Conservation (phyloP, 2,888 invertebrate genomes). For the Ptilodon capucinus region DNA sequence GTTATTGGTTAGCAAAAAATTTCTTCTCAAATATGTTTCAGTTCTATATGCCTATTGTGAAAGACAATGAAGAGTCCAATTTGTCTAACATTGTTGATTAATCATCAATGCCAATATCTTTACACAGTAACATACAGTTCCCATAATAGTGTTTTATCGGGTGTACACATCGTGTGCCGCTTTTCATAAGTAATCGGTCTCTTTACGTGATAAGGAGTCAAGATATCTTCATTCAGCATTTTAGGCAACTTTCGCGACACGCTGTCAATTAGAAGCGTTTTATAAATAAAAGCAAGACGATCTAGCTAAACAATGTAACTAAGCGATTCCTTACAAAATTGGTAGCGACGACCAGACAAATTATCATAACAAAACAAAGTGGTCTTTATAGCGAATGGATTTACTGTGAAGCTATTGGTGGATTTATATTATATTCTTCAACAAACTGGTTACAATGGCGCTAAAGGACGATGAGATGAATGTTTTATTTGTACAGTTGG, state of each 20-base stretch:
- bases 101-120: too few species aligned
- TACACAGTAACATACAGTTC: too few species aligned
- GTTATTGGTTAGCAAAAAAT: background rate
- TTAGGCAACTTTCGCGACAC: background rate
- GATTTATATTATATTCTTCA: background rate
- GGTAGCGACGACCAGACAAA: slow-evolving; percentile 1
- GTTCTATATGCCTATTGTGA: too few species aligned
- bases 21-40: too few species aligned
- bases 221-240: background rate
- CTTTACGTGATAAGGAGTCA: background rate
- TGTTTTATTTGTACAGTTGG: slow-evolving; percentile 9
- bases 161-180: background rate
- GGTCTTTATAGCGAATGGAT: background rate
- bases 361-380: slow-evolving; percentile 7
- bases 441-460: background rate
- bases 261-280: slow-evolving; percentile 1
- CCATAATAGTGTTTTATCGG: too few species aligned
- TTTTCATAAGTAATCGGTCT: background rate
- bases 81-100: too few species aligned
- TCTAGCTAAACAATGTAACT: slow-evolving; percentile 8
- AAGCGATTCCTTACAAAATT: background rate
- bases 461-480: slow-evolving; percentile 9
- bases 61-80: too few species aligned
- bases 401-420: background rate
- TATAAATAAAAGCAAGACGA: slow-evolving; percentile 14